A percentile compares a stretch with the other conserved stretches of the same genome.
These are phyloP conservation scores for Pararge aegeria DNA, from an alignment of 1,140 invertebrate species.

Conservation along the genomic window DNA sequence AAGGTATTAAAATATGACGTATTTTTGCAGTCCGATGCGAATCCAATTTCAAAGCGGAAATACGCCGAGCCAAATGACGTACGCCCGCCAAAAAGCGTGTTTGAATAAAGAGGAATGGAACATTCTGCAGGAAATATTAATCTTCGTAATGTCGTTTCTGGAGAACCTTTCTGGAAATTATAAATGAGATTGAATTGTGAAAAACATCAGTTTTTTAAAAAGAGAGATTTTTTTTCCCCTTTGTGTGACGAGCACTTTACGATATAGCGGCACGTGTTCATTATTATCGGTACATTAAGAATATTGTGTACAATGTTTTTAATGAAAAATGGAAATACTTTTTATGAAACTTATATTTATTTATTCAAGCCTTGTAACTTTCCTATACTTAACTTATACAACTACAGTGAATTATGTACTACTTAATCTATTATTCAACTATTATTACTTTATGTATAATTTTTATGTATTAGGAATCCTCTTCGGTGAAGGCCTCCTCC, in stretches of 20 bases:
- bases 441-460: too few relatives aligned
- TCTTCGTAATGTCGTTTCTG: conserved; percentile 4
- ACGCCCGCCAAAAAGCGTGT: conserved; percentile 14
- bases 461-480: too few relatives aligned
- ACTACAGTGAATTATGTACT: too few relatives aligned
- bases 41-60: conserved; percentile 24
- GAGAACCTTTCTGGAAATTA: conserved; percentile 2
- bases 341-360: too few relatives aligned
- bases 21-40: conserved; percentile 14
- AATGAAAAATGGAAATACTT: too few relatives aligned
- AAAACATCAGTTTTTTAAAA: conserved; percentile 1
- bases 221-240: not conserved
- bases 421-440: too few relatives aligned
- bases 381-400: too few relatives aligned
- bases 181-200: conserved; percentile 7
- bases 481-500: too few relatives aligned
- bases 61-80: conserved; percentile 25
- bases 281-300: too few relatives aligned
- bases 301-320: too few relatives aligned
- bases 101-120: conserved; percentile 8
- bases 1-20: conserved; percentile 14
- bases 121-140: conserved; percentile 4
- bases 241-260: not conserved
- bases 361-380: too few relatives aligned
- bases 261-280: not conserved